Percentiles rank a stretch among this genome's conserved stretches.
Evolutionary conservation across 1,140 invertebrate species (phyloP).

Genomic region (Centruroides vittatus): DNA sequence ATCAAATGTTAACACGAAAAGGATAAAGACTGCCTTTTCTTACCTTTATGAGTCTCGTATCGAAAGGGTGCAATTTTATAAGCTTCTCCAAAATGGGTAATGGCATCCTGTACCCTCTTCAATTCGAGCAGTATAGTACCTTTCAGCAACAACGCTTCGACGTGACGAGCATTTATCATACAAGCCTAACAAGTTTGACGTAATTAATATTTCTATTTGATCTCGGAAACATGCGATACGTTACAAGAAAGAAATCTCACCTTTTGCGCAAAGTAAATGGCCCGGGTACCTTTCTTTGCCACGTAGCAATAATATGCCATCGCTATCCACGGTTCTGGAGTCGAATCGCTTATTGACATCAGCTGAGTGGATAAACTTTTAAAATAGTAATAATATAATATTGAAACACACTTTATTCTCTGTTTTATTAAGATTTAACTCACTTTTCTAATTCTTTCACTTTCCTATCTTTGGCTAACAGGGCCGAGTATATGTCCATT

Average conservation of each 20-base stretch:
- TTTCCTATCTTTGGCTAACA: slow-evolving; percentile 33
- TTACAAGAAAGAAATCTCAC: slow-evolving; percentile 15
- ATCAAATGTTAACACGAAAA: no score
- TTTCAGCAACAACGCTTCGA: slow-evolving; percentile 55
- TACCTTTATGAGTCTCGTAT: slow-evolving; percentile 48
- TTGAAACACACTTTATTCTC: not conserved
- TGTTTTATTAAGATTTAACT: not conserved
- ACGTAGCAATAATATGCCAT: slow-evolving; percentile 28
- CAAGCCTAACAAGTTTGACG: slow-evolving; percentile 29
- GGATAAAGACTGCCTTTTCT: not conserved
- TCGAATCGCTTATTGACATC: slow-evolving; percentile 15
- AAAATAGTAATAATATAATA: not conserved
- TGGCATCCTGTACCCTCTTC: slow-evolving; percentile 53
- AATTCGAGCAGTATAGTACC: slow-evolving; percentile 52
- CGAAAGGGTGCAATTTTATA: slow-evolving; percentile 41
- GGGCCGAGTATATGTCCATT: slow-evolving; percentile 36
- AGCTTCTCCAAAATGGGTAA: slow-evolving; percentile 54
- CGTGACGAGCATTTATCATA: slow-evolving; percentile 29
- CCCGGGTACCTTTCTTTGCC: slow-evolving; percentile 23
- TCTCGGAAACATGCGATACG: not conserved
- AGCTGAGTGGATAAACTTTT: slow-evolving; percentile 10
- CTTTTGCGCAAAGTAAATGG: slow-evolving; percentile 34
- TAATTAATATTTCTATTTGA: not conserved
- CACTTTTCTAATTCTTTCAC: slow-evolving; percentile 34
- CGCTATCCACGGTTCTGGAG: slow-evolving; percentile 32